Base-by-base conservation (phyloP, 1,140 invertebrate genomes). In the Pogonomyrmex californicus region DNA sequence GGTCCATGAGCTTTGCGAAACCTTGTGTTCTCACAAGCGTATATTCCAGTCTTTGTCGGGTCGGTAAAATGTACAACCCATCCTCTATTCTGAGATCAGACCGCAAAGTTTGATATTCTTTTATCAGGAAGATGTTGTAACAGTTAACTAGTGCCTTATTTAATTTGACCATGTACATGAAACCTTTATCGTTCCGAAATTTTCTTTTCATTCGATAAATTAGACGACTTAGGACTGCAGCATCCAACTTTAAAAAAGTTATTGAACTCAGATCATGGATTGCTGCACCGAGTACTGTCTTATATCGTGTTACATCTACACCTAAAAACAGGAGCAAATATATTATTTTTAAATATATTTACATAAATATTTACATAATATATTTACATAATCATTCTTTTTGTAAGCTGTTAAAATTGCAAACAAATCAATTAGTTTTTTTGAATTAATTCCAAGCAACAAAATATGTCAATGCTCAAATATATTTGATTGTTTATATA, bases 141-240 rank as follows among this genome's bases (percentile, higher is more conserved):
- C 96, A 96, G 92, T 95, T 96, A 17, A 95, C 91, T 54, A 97
- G 88, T 3, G 96, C 95, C 86, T 95, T 94, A 68, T 96, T 96
- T 0, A 96, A 93, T 92, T 96, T 96, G 89, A 95, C 96, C 90
- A 97, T 96, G 81, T 94, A 94, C 87, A 96, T 96, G 49, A 96
- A 94, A 2, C 96, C 96, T 85, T 96, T 96, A 81, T 96, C 96
- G 87, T 93, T 95, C 54, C 96, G 94, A 91, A 97, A 96, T 93
- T 97, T 97, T 68, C 94, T 95, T 88, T 96, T 96, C 94, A 96
- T 96, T 87, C 96, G 95, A 87, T 97, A 97, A 51, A 96, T 93
- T 88, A 97, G 92, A 87, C 96, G 94, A 65, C 96, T 96, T 23
- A 96, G 88, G 63, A 96, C 87, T 58, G 96, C 96, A 86, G 95